Base-by-base conservation (phyloP, 2,797 vertebrate genomes). In the Platyrinchus mystaceus region DNA sequence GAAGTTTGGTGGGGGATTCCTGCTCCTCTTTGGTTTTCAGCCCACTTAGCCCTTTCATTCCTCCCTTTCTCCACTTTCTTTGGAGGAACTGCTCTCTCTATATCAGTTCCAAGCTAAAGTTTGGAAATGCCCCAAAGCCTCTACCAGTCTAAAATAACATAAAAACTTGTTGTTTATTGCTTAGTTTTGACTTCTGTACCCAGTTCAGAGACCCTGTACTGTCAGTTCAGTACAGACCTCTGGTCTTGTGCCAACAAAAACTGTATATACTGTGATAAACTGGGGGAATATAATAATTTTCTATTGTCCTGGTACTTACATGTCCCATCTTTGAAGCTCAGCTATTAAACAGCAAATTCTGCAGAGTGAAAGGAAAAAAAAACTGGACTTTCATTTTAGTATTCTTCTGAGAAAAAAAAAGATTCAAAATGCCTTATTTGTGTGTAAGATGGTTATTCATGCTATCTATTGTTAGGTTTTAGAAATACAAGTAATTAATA, bases 201-300 rank as follows among this genome's bases (percentile, higher is more conserved):
- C 26, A 37, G 47, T 55, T 67, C 49, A 70, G 36, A 47, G 28
- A 63, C 5, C 4, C 23, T 50, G 3, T 19, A 36, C 16, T 41
- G 5, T 21, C 27, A 76, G 34, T 28, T 73, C 37, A 74, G 7
- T 34, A 39, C 5, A 70, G 52, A 64, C 3, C 6, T 59, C 11
- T 47, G 30, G 23, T 4, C 8, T n/a, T n/a, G 7, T 50, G 36
- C 3, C 14, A 66, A 30, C 4, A 49, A 86, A 60, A 73, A 12
- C 1, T 11, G 3, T 12, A 68, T 76, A 79, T 80, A 39, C 6
- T 36, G 12, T 6, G 7, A 27, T n/a, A 53, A 68, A 73, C 23
- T 0, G 0, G 10, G 10, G 19, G 1, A 64, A 37, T 60, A 36
- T 5, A 1, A 47, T 18, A 0, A 7, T 52, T 69, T 30, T 71